phyloP scores from a whole-genome alignment of 2,888 invertebrate genomes.

The Teinopalpus imperialis region DNA sequence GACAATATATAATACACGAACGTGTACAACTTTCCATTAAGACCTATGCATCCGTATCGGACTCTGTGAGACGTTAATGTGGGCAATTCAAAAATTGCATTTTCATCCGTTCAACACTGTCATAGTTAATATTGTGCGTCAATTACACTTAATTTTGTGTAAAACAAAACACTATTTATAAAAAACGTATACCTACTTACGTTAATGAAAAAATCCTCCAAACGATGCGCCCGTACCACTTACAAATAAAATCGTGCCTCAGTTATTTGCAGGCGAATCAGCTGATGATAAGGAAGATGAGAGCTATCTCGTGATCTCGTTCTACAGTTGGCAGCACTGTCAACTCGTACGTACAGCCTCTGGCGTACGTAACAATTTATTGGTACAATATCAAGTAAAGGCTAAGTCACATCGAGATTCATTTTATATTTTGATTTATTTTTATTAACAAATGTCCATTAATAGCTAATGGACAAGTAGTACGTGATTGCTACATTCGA shows the following conservation, averaged over 20 bases:
- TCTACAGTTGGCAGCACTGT: conserved; percentile 67
- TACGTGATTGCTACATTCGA: no score
- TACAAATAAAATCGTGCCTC: conserved; percentile 39
- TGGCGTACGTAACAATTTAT: conserved; percentile 4
- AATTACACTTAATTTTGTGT: no score
- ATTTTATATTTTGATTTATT: no score
- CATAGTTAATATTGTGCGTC: no score
- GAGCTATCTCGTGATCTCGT: conserved; percentile 71
- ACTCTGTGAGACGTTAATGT: no score
- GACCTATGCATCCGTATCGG: no score
- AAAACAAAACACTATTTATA: no score
- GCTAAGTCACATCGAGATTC: no score
- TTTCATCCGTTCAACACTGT: no score
- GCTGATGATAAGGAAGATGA: conserved; percentile 77
- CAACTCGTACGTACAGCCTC: conserved; percentile 14
- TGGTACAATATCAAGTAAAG: neutral
- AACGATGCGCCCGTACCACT: conserved; percentile 19
- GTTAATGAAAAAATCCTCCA: conserved; percentile 19
- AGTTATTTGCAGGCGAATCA: conserved; percentile 55
- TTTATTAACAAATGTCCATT: no score
- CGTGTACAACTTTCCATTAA: neutral
- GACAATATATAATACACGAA: neutral
- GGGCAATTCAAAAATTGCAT: no score
- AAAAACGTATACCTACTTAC: conserved; percentile 15
- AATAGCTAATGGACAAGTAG: no score